Base-by-base conservation (phyloP, 2,113 vertebrate genomes). In the Psophia crepitans region DNA sequence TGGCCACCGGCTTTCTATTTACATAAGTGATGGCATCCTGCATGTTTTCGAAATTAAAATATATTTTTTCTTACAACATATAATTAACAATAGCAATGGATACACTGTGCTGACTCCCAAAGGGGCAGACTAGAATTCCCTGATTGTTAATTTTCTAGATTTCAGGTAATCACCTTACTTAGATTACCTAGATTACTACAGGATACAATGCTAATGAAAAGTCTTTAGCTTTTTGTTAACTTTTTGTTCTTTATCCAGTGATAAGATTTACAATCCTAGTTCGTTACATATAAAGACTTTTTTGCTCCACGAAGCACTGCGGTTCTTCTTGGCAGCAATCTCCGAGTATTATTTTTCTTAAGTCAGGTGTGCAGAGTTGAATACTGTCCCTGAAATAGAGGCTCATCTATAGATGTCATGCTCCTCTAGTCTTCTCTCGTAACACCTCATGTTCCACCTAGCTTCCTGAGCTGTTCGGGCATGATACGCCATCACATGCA, bases 21-120 rank as follows among this genome's bases (percentile, higher is more conserved):
- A 19, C 2, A 0, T 6, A 33, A 37, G 3, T 30, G 27, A 32
- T 3, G 1, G 3, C 37, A 18, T 41, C 24, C 57, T 64, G 21
- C 11, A 3, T 21, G 26, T 21, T 60, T 88, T 58, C 57, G 44
- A 86, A 86, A 32, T 57, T 3, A 18, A 44, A 48, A 28, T 13
- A 2, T 46, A 2, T 46, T 54, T 65, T 61, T 69, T 16, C 16
- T 63, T 44, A 32, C 22, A 30, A 11, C 10, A 6, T 22, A 9
- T 6, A 18, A 44, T 56, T 6, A 5, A 9, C 24, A 28, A 3
- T 27, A 82, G 20, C 23, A 46, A 20, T 30, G 57, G 32, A 51
- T 56, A 27, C 0, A 1, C 21, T 21, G 19, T 60, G 8, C 30
- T 44, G 24, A 54, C 21, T 69, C 27, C 6, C 33, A 9, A 14